Evolutionary conservation across 1,140 invertebrate species (phyloP), one percentile per base, ranked within the genome.

Genomic region (Mycetomoellerius zeteki): DNA sequence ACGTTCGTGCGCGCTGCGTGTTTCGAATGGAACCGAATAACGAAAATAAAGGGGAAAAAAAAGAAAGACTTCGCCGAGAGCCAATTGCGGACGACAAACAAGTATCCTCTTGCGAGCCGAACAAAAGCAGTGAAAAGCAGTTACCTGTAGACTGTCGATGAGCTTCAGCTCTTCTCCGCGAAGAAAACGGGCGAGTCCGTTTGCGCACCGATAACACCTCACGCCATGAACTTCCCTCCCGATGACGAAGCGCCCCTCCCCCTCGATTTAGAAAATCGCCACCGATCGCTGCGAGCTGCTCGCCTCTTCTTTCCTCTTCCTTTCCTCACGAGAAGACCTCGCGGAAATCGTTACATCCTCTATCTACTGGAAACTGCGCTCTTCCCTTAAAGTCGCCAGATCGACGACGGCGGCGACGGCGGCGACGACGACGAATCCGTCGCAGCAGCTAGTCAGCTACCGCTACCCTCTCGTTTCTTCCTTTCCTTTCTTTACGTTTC

Each of bases 281-380:
- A 30, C 37, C 50, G 27, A 21, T n/a, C 19, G 37, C 60, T 27
- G 19, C 27, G 8, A 21, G 0, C 33, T 54, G 8, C 7, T 0
- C 33, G 47, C 64, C 24, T 27, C 33, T 50, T 37, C 8, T 8
- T 21, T 72, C 24, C 37, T 84, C 52, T 60, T 84, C 54, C 33
- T 56, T 84, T 27, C n/a, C 69, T 58, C 24, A 16, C 67, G 67
- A 71, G 52, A 60, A 30, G 33, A 10, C 19, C 37, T n/a, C 60
- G 12, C 52, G n/a, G 33, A 75, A 71, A 30, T 60, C 24, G 80
- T 84, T 84, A 84, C 80, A 84, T 84, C 43, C 73, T 84, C 80
- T 43, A 10, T 37, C 33, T 69, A 75, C 37, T 10, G 24, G 7
- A 2, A 50, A 33, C 2, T 19, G 69, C 37, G 56, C 8, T 60